Percentiles rank a stretch among this genome's conserved stretches.
Evolutionary conservation across 2,888 invertebrate genomes (phyloP).

Genomic region (Stomorhina lunata): DNA sequence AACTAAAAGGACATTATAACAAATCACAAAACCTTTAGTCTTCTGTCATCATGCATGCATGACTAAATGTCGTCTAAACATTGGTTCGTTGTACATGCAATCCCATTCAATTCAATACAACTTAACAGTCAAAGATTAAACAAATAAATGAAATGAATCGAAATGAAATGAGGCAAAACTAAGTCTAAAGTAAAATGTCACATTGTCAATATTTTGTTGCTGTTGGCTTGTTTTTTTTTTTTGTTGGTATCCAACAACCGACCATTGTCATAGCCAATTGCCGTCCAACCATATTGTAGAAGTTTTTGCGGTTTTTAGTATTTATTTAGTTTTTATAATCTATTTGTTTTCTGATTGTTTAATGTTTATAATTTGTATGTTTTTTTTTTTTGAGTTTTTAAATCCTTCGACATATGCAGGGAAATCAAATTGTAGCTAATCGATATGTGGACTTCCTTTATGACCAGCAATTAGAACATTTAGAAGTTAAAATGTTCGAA

Average conservation of each 20-base stretch:
- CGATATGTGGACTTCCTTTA: constrained; percentile 63
- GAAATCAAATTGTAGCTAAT: constrained; percentile 57
- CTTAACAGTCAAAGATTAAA: background rate
- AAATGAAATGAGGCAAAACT: too few species aligned
- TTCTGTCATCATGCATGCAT: constrained; percentile 45
- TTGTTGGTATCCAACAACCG: too few species aligned
- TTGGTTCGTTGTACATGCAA: background rate
- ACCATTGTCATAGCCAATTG: constrained; percentile 44
- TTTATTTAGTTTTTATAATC: constrained; percentile 29
- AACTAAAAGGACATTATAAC: constrained; percentile 52
- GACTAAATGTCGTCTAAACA: constrained; percentile 39
- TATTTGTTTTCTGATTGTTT: constrained; percentile 34
- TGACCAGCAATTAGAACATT: constrained; percentile 56
- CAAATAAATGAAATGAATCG: too few species aligned
- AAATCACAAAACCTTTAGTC: constrained; percentile 49
- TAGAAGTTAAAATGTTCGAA: background rate
- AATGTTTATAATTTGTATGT: background rate
- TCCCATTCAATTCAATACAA: background rate
- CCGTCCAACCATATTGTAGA: constrained; percentile 59
- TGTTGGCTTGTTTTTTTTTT: too few species aligned
- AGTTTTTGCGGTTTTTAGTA: constrained; percentile 61
- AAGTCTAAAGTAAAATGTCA: constrained; percentile 61
- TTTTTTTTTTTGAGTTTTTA: background rate
- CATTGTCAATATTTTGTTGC: constrained; percentile 44
- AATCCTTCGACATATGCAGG: constrained; percentile 39